A percentile compares a stretch with the other conserved stretches of the same genome.
Conservation (phyloP, 2,113 vertebrate genomes). For the Upupa epops region DNA sequence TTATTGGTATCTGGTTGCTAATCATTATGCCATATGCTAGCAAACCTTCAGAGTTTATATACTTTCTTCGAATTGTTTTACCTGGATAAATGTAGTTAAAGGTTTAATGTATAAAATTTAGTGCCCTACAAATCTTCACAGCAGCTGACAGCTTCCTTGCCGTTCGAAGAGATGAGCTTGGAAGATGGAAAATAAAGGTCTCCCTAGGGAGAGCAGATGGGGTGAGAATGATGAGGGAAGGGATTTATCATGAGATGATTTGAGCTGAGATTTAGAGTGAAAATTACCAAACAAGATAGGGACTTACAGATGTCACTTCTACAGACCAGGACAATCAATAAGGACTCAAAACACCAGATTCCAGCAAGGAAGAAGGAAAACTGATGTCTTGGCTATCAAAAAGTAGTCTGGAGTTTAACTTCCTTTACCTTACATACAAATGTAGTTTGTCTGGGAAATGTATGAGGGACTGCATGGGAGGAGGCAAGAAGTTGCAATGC, state of each 20-base stretch:
- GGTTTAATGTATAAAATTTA: slow-evolving; percentile 64
- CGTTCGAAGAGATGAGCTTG: slow-evolving; percentile 37
- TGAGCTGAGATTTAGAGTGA: slow-evolving; percentile 63
- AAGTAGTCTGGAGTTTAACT: neutral
- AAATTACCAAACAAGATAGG: slow-evolving; percentile 67
- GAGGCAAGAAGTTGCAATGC: neutral
- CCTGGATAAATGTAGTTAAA: slow-evolving; percentile 68
- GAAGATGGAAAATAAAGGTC: slow-evolving; percentile 59
- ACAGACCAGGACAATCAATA: slow-evolving; percentile 53
- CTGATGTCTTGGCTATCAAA: neutral
- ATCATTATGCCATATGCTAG: slow-evolving; percentile 69
- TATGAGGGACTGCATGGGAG: neutral
- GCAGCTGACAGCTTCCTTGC: slow-evolving; percentile 66
- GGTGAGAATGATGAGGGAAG: slow-evolving; percentile 64
- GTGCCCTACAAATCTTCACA: slow-evolving; percentile 66
- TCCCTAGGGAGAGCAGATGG: slow-evolving; percentile 52
- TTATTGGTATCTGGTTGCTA: slow-evolving; percentile 49
- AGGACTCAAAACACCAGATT: slow-evolving; percentile 26
- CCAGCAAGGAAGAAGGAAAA: neutral
- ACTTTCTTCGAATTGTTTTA: slow-evolving; percentile 60
- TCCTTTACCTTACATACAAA: neutral
- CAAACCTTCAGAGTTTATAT: slow-evolving; percentile 23
- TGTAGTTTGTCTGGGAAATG: neutral
- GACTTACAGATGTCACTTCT: slow-evolving; percentile 64
- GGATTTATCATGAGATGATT: slow-evolving; percentile 65